Evolutionary conservation across 2,888 invertebrate species (phyloP), one percentile per base, ranked within the genome.

Genomic region (Dryobotodes eremita): DNA sequence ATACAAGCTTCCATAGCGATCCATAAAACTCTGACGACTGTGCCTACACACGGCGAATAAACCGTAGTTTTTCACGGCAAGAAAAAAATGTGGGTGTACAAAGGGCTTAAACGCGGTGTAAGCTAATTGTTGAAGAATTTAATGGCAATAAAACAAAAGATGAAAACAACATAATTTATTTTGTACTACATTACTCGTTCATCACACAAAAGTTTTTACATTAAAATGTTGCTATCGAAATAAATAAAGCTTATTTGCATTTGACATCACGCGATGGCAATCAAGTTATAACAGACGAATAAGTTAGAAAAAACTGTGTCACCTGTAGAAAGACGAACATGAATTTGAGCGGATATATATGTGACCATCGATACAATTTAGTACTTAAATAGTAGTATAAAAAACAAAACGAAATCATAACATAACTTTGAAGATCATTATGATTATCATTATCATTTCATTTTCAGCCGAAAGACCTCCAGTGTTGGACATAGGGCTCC

Each of bases 211-310:
- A 70, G 71, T 66, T 62, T n/a, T 55, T n/a, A 65, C 77, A 81
- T 75, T 68, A 65, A 42, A 50, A 64, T 72, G 36, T 79, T 66
- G 53, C 20, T 59, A 83, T 73, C 48, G 59, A 71, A 78, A 84
- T 84, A 86, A 86, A 84, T 79, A 83, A 83, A 55, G 55, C 50
- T 69, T 46, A 79, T 86, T 81, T 79, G 74, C 86, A 87, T 86
- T n/a, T 46, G n/a, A 61, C 57, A 69, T 69, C 86, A 87, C 80
- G 82, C 84, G 71, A 84, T 73, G 71, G 76, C 76, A 72, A 79
- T 85, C 73, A 80, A 65, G 72, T 73, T 72, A 46, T 71, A 79
- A 76, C 55, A 79, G 31, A 53, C 73, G 80, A 84, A 84, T 74
- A 76, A 73, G 71, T 84, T 82, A 79, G 62, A 81, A 84, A 81